These are phyloP conservation scores for Chelonus formosanus DNA, from an alignment of 2,888 invertebrate genomes.

Conservation along the genomic window DNA sequence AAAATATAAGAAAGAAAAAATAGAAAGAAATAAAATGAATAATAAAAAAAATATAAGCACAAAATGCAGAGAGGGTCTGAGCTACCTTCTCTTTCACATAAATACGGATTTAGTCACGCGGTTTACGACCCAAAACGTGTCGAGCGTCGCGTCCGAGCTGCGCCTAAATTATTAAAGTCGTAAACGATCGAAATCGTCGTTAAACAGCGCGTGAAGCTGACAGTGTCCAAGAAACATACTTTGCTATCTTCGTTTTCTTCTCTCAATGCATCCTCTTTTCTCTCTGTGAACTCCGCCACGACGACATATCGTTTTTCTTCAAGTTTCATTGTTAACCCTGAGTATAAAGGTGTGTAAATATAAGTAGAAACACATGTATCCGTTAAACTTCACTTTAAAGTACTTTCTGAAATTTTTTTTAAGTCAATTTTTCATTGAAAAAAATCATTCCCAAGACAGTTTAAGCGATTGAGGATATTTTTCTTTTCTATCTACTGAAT, in stretches of 20 bases:
- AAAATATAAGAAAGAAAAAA: constrained; percentile 9
- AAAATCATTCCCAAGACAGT: neutral
- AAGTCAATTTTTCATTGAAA: constrained; percentile 4
- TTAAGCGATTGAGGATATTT: no score
- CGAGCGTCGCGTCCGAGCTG: constrained; percentile 61
- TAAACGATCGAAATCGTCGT: constrained; percentile 64
- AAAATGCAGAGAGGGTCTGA: constrained; percentile 41
- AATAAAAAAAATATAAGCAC: constrained; percentile 31
- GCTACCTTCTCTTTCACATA: constrained; percentile 59
- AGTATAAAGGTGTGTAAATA: constrained; percentile 20
- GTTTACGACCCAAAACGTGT: constrained; percentile 64
- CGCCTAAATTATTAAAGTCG: constrained; percentile 65
- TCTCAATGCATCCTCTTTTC: constrained; percentile 32
- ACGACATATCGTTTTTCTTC: constrained; percentile 39
- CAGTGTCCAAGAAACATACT: constrained; percentile 49
- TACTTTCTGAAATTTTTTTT: constrained; percentile 23
- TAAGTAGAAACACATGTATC: neutral
- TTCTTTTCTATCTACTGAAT: no score
- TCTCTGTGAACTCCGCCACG: constrained; percentile 32
- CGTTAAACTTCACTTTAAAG: no score
- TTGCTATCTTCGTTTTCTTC: constrained; percentile 32
- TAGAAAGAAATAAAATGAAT: constrained; percentile 18
- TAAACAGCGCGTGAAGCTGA: constrained; percentile 58
- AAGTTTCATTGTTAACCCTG: constrained; percentile 40
- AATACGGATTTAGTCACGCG: constrained; percentile 64